Evolutionary conservation across 1,140 invertebrate species (phyloP).

Genomic region (Pomacea maculata): DNA sequence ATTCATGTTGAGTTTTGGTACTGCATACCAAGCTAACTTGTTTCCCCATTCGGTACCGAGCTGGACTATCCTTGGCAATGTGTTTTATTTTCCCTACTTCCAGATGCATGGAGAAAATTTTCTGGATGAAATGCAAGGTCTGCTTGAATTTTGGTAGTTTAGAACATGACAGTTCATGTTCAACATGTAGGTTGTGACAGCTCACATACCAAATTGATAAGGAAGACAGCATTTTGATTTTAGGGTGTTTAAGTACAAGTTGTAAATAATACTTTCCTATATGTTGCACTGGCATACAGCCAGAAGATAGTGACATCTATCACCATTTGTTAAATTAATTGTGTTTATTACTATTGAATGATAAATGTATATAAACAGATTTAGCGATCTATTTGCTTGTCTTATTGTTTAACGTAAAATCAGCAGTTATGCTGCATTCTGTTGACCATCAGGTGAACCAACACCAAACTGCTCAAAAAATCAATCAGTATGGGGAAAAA

Average conservation of each 20-base stretch:
- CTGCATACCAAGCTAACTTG: conserved; percentile 57
- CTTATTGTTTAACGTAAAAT: background rate
- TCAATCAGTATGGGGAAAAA: conserved; percentile 43
- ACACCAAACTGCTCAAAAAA: conserved; percentile 42
- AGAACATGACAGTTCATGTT: no score
- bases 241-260: background rate
- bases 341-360: background rate
- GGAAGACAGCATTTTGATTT: no score
- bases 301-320: no score
- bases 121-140: conserved; percentile 59
- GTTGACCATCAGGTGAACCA: conserved; percentile 24
- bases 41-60: conserved; percentile 49
- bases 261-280: background rate
- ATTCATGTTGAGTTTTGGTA: conserved; percentile 62
- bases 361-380: background rate
- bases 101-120: conserved; percentile 64
- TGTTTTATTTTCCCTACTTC: conserved; percentile 62
- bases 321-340: no score
- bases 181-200: no score
- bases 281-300: background rate
- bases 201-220: no score
- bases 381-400: background rate
- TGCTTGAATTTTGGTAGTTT: background rate
- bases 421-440: conserved; percentile 3
- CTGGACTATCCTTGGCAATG: conserved; percentile 51